phyloP scores from a whole-genome alignment of 2,113 vertebrate species.

The Cephalopterus ornatus region DNA sequence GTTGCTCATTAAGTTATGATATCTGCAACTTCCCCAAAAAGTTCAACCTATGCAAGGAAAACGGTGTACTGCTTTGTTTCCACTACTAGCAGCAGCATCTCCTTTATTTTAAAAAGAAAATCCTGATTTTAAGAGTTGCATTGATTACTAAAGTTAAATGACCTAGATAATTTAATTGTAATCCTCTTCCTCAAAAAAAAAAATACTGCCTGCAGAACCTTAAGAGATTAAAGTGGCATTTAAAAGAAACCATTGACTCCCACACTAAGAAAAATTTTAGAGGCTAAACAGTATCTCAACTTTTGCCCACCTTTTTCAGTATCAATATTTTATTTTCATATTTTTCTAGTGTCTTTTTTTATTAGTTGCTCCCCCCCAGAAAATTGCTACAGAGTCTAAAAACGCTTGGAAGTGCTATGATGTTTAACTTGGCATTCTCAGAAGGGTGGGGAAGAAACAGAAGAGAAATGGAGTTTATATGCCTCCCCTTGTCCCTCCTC shows the following conservation, averaged over 20 bases:
- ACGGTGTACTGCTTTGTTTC: not conserved
- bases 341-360: not conserved
- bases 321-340: not conserved
- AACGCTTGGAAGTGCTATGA: not conserved
- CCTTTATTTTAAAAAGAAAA: not conserved
- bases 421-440: constrained; percentile 1
- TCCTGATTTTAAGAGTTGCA: not conserved
- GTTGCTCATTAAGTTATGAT: not conserved
- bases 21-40: not conserved
- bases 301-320: not conserved
- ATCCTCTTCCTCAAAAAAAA: not conserved
- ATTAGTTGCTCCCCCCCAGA: not conserved
- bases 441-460: constrained; percentile 4
- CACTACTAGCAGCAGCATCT: not conserved
- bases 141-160: constrained; percentile 2
- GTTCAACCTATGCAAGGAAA: not conserved
- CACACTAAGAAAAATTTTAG: not conserved
- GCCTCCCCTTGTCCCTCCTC: not conserved
- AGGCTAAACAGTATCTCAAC: not conserved
- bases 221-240: not conserved
- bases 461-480: not conserved
- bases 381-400: not conserved
- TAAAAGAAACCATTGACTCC: not conserved
- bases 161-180: constrained; percentile 11
- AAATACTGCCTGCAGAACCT: not conserved